Evolutionary conservation across 2,888 invertebrate genomes (phyloP).

Genomic region (Hyles lineata): DNA sequence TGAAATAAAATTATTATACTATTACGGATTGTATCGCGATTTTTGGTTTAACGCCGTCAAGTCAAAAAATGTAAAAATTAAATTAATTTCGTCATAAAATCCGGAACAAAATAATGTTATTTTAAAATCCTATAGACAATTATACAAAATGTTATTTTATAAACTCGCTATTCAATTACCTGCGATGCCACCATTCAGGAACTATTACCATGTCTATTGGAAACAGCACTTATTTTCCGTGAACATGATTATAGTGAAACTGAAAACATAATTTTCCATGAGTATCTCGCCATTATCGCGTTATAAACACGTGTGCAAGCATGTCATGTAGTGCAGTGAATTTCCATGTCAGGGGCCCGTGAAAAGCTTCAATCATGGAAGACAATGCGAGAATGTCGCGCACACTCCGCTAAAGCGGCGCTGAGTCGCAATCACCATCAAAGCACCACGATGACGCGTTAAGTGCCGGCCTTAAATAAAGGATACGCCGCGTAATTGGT

Average conservation of each 20-base stretch:
- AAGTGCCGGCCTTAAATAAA: constrained; percentile 36
- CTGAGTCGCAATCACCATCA: constrained; percentile 38
- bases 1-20: no score
- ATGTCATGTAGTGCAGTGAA: constrained; percentile 23
- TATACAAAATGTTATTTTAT: no score
- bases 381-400: constrained; percentile 31
- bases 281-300: constrained; percentile 18
- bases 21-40: no score
- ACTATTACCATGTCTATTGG: neutral
- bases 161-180: neutral
- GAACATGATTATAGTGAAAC: neutral
- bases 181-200: neutral
- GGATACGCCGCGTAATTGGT: constrained; percentile 37
- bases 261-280: constrained; percentile 34
- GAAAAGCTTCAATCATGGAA: constrained; percentile 35
- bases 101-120: no score
- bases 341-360: constrained; percentile 30
- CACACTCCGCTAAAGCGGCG: constrained; percentile 32
- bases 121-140: no score
- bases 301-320: neutral
- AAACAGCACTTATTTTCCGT: constrained; percentile 38
- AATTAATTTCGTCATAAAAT: no score
- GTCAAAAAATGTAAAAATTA: no score
- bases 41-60: no score
- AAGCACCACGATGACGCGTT: constrained; percentile 33